Conservation (phyloP, 2,113 vertebrate genomes). For the Rhineura floridana region DNA sequence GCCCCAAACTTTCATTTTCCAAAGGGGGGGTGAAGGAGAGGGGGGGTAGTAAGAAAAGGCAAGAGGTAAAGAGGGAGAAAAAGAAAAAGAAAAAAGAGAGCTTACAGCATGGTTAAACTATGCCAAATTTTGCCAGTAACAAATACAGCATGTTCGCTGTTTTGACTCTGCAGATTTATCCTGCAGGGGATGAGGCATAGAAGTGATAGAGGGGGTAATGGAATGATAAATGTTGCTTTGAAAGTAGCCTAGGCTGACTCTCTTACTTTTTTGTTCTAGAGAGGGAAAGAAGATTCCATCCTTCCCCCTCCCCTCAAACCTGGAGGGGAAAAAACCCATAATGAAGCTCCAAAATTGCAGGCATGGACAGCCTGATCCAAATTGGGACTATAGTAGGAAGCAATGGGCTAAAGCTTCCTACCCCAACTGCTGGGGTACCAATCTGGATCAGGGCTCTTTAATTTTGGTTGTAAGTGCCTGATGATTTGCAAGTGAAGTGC, state of each 20-base stretch:
- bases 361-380: too few species aligned
- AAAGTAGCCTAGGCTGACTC: constrained; percentile 38
- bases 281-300: constrained; percentile 19
- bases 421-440: too few species aligned
- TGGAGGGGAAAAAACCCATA: constrained; percentile 58
- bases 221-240: constrained; percentile 65
- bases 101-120: constrained; percentile 56
- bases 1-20: constrained; percentile 51
- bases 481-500: background rate
- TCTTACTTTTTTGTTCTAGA: constrained; percentile 11
- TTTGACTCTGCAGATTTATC: constrained; percentile 58
- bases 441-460: too few species aligned
- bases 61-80: background rate
- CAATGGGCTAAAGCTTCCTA: too few species aligned
- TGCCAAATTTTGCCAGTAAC: constrained; percentile 64
- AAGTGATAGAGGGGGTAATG: constrained; percentile 34
- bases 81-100: constrained; percentile 17
- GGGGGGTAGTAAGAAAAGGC: background rate
- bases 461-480: background rate
- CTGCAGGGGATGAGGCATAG: constrained; percentile 39
- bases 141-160: constrained; percentile 62
- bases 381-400: too few species aligned
- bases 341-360: too few species aligned
- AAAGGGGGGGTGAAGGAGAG: background rate
- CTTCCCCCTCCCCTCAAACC: background rate